Evolutionary conservation across 53 echinoderm and acorn worm species (phyloP).

Genomic region (Henricia sp.): DNA sequence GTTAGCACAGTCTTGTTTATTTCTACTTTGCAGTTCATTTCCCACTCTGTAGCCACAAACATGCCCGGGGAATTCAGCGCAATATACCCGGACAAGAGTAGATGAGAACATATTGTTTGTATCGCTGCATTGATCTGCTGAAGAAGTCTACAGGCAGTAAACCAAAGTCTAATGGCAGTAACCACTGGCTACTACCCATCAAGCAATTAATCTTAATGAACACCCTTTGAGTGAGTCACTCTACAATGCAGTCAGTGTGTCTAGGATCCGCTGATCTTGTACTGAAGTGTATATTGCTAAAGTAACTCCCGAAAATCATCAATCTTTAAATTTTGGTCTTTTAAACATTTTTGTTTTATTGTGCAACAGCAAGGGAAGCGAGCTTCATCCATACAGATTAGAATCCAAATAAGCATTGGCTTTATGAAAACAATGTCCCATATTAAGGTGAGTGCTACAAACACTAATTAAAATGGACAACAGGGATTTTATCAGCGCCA

Average conservation of each 20-base stretch:
- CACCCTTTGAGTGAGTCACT: conserved; percentile 38
- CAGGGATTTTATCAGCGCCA: no score
- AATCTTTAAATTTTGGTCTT: neutral
- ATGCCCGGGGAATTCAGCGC: neutral
- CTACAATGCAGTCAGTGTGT: conserved; percentile 20
- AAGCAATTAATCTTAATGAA: conserved; percentile 47
- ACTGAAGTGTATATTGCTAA: neutral
- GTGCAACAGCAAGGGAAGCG: neutral
- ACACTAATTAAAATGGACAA: no score
- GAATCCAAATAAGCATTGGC: no score
- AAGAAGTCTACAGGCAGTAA: neutral
- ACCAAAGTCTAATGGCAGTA: neutral
- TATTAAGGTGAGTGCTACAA: no score
- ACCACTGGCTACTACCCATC: no score
- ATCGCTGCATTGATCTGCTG: neutral
- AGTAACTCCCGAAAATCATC: conserved; percentile 6
- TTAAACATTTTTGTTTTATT: neutral
- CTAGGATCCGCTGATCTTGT: neutral
- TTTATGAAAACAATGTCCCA: no score
- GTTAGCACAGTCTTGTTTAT: no score
- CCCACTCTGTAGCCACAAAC: neutral
- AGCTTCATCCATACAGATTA: no score
- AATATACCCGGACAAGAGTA: neutral
- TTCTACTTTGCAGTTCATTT: no score
- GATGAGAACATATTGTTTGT: neutral